Evolutionary conservation across 1,140 invertebrate genomes (phyloP), one percentile per base, ranked within the genome.

Genomic region (Gryon sp.): DNA sequence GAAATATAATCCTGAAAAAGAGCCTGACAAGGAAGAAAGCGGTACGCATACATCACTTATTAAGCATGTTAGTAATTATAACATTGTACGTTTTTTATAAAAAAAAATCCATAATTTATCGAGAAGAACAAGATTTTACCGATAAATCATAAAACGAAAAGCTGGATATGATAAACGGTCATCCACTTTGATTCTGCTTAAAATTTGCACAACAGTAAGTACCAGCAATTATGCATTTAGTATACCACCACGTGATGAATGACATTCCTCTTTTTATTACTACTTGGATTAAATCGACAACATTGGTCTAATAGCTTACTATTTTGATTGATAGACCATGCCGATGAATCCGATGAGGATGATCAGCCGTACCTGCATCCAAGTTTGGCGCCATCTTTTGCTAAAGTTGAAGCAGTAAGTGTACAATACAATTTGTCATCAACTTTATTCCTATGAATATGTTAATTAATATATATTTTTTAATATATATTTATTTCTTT

Each of bases 331-430:
- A 77, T 81, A 89, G 87, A 82, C 76, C 90, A 78, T 4, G 88
- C 87, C 16, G 91, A 92, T 77, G 90, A 89, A 76, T 87, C 90
- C 66, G 89, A 89, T 24, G 66, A 55, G 11, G 88, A 90, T 52
- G 92, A 91, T 72, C 92, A 92, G 41, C 91, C 94, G 76, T 96
- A 96, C 84, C 90, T 96, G 2, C 95, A 96, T 90, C 95, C 95
- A 12, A 95, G 93, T 84, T 90, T 96, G 41, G 92, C 90, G n/a
- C 82, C 89, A 8, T 88, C 86, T 20, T 76, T 87, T 45, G 83
- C 85, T 30, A 88, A 89, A 80, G 87, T 90, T 52, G 90, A 92
- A 90, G 87, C 90, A 87, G 91, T 92, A 91, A 77, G 90, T 91
- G 12, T 53, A 12, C 36, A 36, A 15, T 38, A 19, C 2, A 50